Percentiles rank a stretch among this genome's conserved stretches.
Conservation (phyloP, 2,888 invertebrate species). For the Plebejus argus region DNA sequence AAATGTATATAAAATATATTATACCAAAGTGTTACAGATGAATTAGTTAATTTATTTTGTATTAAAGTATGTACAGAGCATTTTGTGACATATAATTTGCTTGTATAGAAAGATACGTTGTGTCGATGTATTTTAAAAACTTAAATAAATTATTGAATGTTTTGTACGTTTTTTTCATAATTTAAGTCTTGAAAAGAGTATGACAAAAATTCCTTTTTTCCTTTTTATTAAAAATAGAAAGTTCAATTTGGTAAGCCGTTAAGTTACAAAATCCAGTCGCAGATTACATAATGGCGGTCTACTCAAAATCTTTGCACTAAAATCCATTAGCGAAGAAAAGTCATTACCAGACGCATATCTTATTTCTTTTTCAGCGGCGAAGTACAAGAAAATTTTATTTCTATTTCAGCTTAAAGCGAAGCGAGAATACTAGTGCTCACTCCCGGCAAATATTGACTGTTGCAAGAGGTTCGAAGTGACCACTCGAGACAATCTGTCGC, state of each 20-base stretch:
- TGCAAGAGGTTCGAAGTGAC: neutral
- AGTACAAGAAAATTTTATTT: neutral
- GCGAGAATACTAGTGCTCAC: neutral
- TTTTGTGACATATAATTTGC: conserved; percentile 23
- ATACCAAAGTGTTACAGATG: neutral
- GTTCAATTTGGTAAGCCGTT: neutral
- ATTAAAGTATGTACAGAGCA: conserved; percentile 25
- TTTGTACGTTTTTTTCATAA: neutral
- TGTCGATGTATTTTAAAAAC: conserved; percentile 15
- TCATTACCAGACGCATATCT: neutral
- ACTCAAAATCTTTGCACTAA: neutral
- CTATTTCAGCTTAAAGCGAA: neutral
- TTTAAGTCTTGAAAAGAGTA: neutral
- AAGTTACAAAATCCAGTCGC: neutral
- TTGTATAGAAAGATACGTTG: conserved; percentile 10
- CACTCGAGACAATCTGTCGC: conserved; percentile 4
- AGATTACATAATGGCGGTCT: neutral
- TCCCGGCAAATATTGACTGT: neutral
- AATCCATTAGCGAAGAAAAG: neutral
- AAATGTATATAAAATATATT: neutral
- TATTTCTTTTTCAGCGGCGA: neutral
- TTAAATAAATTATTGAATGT: conserved; percentile 29
- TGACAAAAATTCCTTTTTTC: no score
- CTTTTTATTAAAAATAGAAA: neutral
- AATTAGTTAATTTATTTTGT: conserved; percentile 1